phyloP scores from a whole-genome alignment of 2,888 invertebrate genomes.

The Synanthedon vespiformis region DNA sequence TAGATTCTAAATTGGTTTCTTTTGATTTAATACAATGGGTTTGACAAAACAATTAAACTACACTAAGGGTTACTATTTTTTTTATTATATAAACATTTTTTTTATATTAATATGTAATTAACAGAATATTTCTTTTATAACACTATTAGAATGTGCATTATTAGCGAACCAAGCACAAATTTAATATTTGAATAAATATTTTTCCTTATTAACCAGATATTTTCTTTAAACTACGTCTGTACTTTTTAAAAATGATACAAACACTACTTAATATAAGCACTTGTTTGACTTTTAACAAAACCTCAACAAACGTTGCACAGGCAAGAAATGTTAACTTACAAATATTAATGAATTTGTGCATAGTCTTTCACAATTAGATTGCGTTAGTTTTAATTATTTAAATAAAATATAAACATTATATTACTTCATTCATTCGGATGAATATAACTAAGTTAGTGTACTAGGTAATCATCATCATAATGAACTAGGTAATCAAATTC shows the following conservation, averaged over 20 bases:
- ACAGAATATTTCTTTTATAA: conserved; percentile 10
- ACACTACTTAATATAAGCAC: conserved; percentile 38
- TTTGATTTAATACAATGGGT: not conserved
- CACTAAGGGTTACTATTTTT: not conserved
- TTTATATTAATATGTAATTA: not conserved
- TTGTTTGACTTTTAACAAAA: conserved; percentile 16
- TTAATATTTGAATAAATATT: conserved; percentile 6
- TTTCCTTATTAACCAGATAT: not conserved
- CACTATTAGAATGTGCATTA: conserved; percentile 14
- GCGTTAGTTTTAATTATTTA: conserved; percentile 14
- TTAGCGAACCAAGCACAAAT: conserved; percentile 17
- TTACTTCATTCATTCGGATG: not conserved
- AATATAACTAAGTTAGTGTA: not conserved
- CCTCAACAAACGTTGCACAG: not conserved
- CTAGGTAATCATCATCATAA: too few species aligned
- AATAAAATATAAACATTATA: conserved; percentile 20
- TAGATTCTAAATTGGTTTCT: not conserved
- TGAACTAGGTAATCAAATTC: too few species aligned
- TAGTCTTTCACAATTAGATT: conserved; percentile 24
- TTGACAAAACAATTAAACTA: not conserved
- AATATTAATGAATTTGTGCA: conserved; percentile 25
- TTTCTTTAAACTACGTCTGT: not conserved
- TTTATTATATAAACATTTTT: not conserved
- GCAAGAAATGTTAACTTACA: not conserved
- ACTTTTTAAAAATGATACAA: conserved; percentile 11